These are phyloP conservation scores for Acleris sparsana DNA, from an alignment of 2,888 invertebrate genomes.

Conservation along the genomic window DNA sequence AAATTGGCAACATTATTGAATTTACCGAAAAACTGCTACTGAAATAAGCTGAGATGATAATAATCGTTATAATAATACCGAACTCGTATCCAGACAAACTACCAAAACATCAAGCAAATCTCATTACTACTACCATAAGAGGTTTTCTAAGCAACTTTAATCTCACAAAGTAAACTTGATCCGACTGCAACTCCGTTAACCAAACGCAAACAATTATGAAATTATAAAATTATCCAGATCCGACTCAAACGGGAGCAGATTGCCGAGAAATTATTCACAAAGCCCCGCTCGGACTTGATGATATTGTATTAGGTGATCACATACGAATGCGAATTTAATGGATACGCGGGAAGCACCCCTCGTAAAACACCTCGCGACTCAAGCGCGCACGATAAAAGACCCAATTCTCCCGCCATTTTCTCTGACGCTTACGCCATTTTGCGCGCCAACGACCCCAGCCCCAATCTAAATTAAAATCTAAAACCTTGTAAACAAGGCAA, in stretches of 20 bases:
- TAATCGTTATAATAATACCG: too few species aligned
- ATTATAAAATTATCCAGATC: constrained; percentile 68
- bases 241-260: constrained; percentile 77
- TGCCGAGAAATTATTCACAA: constrained; percentile 83
- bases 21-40: too few species aligned
- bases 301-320: constrained; percentile 85
- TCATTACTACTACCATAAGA: too few species aligned
- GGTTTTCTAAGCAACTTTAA: constrained; percentile 1
- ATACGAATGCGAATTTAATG: constrained; percentile 84
- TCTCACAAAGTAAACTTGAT: constrained; percentile 5
- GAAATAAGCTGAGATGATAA: too few species aligned
- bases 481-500: constrained; percentile 85
- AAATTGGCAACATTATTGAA: too few species aligned
- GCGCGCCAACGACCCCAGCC: constrained; percentile 56
- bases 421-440: constrained; percentile 63
- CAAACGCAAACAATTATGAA: constrained; percentile 59
- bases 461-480: constrained; percentile 85
- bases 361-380: constrained; percentile 50
- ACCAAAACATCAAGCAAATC: too few species aligned
- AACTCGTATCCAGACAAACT: too few species aligned
- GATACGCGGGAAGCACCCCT: constrained; percentile 62
- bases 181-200: constrained; percentile 28
- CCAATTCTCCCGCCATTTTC: constrained; percentile 50
- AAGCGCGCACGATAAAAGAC: constrained; percentile 50
- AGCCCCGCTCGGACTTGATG: constrained; percentile 79